Evolutionary conservation across 2,113 vertebrate species (phyloP).

Genomic region (Hemiscyllium ocellatum): DNA sequence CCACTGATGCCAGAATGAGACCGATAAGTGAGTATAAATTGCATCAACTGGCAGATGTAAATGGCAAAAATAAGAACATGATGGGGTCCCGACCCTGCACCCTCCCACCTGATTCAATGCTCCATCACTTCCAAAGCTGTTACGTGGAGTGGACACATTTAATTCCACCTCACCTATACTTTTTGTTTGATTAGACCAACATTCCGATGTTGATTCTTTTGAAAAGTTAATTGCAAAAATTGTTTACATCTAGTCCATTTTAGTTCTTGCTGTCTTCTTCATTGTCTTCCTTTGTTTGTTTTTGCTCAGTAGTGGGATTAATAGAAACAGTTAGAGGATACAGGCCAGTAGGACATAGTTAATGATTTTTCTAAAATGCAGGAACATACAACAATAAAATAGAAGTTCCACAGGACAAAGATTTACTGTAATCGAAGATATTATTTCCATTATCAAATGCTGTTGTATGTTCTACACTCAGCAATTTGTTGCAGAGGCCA

Average conservation of each 20-base stretch:
- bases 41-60: not conserved
- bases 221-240: not conserved
- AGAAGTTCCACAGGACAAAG: not conserved
- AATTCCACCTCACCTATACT: not conserved
- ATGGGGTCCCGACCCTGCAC: not conserved
- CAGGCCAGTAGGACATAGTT: not conserved
- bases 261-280: not conserved
- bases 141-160: not conserved
- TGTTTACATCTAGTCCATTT: not conserved
- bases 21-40: not conserved
- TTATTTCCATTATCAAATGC: not conserved
- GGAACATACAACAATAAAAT: not conserved
- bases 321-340: not conserved
- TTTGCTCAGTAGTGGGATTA: not conserved
- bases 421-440: not conserved
- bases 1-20: not conserved
- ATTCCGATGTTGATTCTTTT: not conserved
- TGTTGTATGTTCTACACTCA: not conserved
- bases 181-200: not conserved
- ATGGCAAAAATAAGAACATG: not conserved
- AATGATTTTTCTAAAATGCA: not conserved
- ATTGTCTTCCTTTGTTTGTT: not conserved
- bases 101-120: not conserved
- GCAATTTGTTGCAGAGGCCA: not conserved
- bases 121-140: not conserved